Evolutionary conservation across 2,888 invertebrate genomes (phyloP).

Genomic region (Andrena trimmerana): DNA sequence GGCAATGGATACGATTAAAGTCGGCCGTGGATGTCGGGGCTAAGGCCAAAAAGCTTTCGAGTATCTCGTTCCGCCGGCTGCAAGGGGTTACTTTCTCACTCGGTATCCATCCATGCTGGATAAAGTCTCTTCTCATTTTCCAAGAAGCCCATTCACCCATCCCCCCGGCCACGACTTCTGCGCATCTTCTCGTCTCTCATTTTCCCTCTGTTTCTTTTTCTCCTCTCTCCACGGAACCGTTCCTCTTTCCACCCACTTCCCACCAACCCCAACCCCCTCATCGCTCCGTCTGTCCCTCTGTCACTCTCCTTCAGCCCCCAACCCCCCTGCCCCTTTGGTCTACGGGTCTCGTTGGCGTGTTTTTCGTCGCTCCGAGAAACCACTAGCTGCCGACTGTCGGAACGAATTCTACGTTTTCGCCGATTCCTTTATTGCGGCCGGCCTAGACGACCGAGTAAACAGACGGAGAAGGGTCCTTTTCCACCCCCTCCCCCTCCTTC

Average conservation of each 20-base stretch:
- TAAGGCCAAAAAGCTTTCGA: conserved; percentile 63
- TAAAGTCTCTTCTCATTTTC: conserved; percentile 75
- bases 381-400: conserved; percentile 66
- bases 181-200: conserved; percentile 49
- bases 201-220: conserved; percentile 42
- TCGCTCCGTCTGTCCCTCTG: conserved; percentile 10
- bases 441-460: conserved; percentile 75
- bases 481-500: conserved; percentile 3
- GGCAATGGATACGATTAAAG: conserved; percentile 71
- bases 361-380: conserved; percentile 64
- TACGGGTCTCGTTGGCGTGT: conserved; percentile 61
- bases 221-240: conserved; percentile 10
- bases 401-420: conserved; percentile 68
- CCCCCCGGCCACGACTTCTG: conserved; percentile 38
- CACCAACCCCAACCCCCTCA: background rate
- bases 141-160: conserved; percentile 71
- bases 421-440: conserved; percentile 74
- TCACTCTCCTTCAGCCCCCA: background rate
- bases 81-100: conserved; percentile 65
- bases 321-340: background rate
- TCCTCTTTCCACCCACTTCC: background rate
- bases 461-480: conserved; percentile 59
- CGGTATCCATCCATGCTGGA: conserved; percentile 68
- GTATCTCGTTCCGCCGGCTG: conserved; percentile 52
- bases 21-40: conserved; percentile 51